Percentiles rank a stretch among this genome's conserved stretches.
Evolutionary conservation across 2,113 vertebrate species (phyloP).

Genomic region (Cinclus cinclus): DNA sequence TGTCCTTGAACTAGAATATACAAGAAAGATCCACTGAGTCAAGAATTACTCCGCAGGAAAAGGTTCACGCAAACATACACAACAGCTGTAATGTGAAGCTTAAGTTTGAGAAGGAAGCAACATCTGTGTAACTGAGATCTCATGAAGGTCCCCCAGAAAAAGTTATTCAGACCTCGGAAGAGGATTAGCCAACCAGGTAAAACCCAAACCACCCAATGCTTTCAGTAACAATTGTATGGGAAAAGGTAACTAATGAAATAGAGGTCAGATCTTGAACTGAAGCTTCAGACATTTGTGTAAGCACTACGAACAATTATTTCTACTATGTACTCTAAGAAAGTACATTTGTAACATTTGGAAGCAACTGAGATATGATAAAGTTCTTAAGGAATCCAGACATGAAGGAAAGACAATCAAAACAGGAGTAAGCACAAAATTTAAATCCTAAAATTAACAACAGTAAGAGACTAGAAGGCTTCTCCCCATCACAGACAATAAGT

Average conservation of each 20-base stretch:
- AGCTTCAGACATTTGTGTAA: not conserved
- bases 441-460: not conserved
- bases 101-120: not conserved
- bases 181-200: not conserved
- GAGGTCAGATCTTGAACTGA: not conserved
- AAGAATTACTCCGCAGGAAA: not conserved
- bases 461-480: not conserved
- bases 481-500: not conserved
- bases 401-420: not conserved
- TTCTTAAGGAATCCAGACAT: not conserved
- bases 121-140: not conserved
- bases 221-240: not conserved
- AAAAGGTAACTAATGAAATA: not conserved
- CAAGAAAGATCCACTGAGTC: not conserved
- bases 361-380: not conserved
- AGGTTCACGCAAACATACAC: not conserved
- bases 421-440: not conserved
- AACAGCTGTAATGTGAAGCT: not conserved
- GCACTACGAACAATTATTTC: not conserved
- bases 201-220: not conserved
- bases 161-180: not conserved
- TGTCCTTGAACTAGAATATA: not conserved
- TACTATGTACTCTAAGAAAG: not conserved
- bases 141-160: fast-evolving
- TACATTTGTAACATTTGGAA: not conserved